Evolutionary conservation across 2,113 vertebrate species (phyloP), one percentile per base, ranked within the genome.

Genomic region (Butorides virescens): DNA sequence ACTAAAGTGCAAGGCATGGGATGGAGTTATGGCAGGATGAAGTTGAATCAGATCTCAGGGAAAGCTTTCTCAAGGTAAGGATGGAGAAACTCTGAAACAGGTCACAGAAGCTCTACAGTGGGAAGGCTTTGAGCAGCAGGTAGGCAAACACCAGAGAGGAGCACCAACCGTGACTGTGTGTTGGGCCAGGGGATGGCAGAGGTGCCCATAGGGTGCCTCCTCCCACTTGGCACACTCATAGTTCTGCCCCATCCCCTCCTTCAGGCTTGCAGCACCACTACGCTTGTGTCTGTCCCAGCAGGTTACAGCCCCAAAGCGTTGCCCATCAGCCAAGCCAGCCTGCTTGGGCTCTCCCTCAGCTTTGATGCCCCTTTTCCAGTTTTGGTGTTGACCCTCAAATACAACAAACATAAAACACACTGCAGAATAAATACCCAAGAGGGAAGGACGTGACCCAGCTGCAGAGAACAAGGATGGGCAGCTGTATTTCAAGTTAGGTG

Each of bases 141-240:
- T 34, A 25, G 17, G 32, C 39, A 61, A 49, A 62, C 11, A 13
- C 6, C 50, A 30, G n/a, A 20, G n/a, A 37, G 32, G 1, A 77
- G 25, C 32, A 13, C 20, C 7, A 9, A 11, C 37, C 1, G 0
- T 7, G 26, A 13, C 29, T 42, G 10, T 5, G 19, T 2, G 13
- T 9, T 52, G 65, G 68, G 65, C 67, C 53, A 37, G 36, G n/a
- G 27, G 9, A 7, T 1, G 30, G 18, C 25, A 29, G 50, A 47
- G 47, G 27, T 72, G 23, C 42, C 52, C 27, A 9, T 17, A 21
- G 65, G 21, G 5, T 30, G 7, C 22, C 76, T 32, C 27, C 53
- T 68, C 53, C 36, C n/a, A 8, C 15, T 8, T 36, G 34, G 16
- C 4, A 2, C 0, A 0, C 58, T 39, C 32, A 10, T 8, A 3